Base-by-base conservation (phyloP, 2,888 invertebrate genomes). In the Harpalus rufipes region DNA sequence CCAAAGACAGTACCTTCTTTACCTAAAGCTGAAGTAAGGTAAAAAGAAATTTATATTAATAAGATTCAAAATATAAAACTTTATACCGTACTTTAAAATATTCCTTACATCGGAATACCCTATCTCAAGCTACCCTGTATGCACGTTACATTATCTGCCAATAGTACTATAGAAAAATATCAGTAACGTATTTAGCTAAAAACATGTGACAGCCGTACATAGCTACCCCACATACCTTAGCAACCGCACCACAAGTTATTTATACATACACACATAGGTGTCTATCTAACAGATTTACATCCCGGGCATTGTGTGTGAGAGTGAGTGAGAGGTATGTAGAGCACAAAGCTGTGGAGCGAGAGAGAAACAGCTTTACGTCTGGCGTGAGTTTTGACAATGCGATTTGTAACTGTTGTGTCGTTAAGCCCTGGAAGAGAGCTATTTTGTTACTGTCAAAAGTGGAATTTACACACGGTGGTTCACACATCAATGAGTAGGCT, bases 321-420 rank as follows among this genome's bases (percentile, higher is more conserved):
- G n/a, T 14, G 68, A 39, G 68, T 32, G 32, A 14, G 32, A n/a
- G 14, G 7, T 68, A 63, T 68, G 32, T 12, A 39, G n/a, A 25
- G 32, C n/a, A 68, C 68, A 68, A 68, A 68, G 68, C 10, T 7
- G 10, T 0, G 12, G 68, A 68, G n/a, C 1, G 25, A 32, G 68
- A 68, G 6, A n/a, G 39, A 0, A 39, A 39, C 32, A n/a, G 68
- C 32, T 68, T 68, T 68, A 39, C n/a, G 68, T 63, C 72, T 41
- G 12, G 7, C 25, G 68, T 68, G 68, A 25, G 39, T 72, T 72
- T 72, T 14, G 44, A 76, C 76, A 76, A 76, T 76, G 76, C 76
- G 76, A 76, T 76, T 76, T 76, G 76, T 56, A 76, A 76, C 76
- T 76, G 76, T 76, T 76, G 68, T 65, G 32, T 65, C 65, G 65